These are phyloP conservation scores for Agrilus planipennis DNA, from an alignment of 1,140 invertebrate genomes.

Conservation along the genomic window DNA sequence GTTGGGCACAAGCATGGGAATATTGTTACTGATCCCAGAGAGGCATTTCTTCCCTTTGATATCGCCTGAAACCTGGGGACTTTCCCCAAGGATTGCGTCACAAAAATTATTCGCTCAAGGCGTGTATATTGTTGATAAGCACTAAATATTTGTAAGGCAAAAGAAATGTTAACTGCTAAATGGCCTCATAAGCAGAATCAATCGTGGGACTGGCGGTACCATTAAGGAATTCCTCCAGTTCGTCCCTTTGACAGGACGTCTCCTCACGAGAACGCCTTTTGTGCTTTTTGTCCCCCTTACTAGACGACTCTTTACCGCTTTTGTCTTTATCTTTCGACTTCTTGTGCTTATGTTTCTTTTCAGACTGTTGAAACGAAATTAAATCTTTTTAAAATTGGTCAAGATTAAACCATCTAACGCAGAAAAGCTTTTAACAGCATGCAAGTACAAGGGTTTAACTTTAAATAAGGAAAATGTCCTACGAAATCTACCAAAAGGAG, in stretches of 20 bases:
- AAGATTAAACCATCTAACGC: too few species aligned
- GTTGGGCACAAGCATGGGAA: too few species aligned
- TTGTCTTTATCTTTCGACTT: slow-evolving; percentile 38
- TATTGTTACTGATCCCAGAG: too few species aligned
- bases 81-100: too few species aligned
- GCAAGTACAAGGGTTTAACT: neutral
- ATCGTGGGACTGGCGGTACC: slow-evolving; percentile 36
- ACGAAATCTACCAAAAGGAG: too few species aligned
- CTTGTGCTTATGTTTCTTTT: slow-evolving; percentile 42
- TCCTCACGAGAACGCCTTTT: slow-evolving; percentile 36
- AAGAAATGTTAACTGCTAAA: slow-evolving; percentile 28
- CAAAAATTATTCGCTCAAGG: too few species aligned
- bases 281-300: slow-evolving; percentile 29
- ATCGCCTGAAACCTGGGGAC: too few species aligned
- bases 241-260: slow-evolving; percentile 36
- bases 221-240: slow-evolving; percentile 55
- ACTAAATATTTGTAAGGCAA: slow-evolving; percentile 5
- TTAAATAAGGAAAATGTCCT: too few species aligned
- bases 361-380: slow-evolving; percentile 34
- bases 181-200: slow-evolving; percentile 45
- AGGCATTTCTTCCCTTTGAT: too few species aligned
- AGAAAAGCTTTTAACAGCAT: too few species aligned
- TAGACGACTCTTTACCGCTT: slow-evolving; percentile 31
- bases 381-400: too few species aligned
- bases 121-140: too few species aligned